phyloP scores from a whole-genome alignment of 2,113 vertebrate species.

The Gobio gobio region DNA sequence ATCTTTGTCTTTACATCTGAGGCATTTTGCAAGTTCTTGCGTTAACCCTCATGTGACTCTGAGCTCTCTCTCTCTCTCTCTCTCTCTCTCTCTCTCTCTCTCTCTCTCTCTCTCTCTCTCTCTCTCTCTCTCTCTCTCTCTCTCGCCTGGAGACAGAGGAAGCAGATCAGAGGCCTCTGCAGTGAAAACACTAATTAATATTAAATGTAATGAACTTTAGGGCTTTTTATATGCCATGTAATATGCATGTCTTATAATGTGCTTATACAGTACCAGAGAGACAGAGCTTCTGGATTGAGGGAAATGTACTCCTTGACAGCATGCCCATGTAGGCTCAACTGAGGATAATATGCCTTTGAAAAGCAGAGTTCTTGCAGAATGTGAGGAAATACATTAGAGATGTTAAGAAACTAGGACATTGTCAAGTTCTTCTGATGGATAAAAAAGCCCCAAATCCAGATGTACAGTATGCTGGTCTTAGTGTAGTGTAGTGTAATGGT shows the following conservation, averaged over 20 bases:
- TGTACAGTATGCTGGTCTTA: not conserved
- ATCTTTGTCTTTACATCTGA: constrained; percentile 4
- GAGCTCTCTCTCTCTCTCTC: not conserved
- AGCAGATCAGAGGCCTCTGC: constrained; percentile 46
- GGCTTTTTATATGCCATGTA: constrained; percentile 51
- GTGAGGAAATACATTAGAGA: constrained; percentile 11
- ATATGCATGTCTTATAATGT: constrained; percentile 58
- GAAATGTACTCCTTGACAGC: constrained; percentile 27
- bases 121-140: not conserved
- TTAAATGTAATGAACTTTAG: constrained; percentile 52
- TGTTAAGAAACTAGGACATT: constrained; percentile 22
- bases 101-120: no score
- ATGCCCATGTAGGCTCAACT: constrained; percentile 18
- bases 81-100: no score
- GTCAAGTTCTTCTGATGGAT: constrained; percentile 7
- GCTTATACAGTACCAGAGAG: constrained; percentile 41
- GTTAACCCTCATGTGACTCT: constrained; percentile 8
- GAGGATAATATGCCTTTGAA: constrained; percentile 11
- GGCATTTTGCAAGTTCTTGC: constrained; percentile 23
- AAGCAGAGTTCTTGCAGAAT: constrained; percentile 10
- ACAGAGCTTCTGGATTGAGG: constrained; percentile 19
- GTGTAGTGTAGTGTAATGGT: not conserved
- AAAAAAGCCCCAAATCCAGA: not conserved
- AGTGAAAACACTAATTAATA: constrained; percentile 55
- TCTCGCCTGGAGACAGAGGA: constrained; percentile 31